Evolutionary conservation across 2,888 invertebrate species (phyloP).

Genomic region (Microctonus hyperodae): DNA sequence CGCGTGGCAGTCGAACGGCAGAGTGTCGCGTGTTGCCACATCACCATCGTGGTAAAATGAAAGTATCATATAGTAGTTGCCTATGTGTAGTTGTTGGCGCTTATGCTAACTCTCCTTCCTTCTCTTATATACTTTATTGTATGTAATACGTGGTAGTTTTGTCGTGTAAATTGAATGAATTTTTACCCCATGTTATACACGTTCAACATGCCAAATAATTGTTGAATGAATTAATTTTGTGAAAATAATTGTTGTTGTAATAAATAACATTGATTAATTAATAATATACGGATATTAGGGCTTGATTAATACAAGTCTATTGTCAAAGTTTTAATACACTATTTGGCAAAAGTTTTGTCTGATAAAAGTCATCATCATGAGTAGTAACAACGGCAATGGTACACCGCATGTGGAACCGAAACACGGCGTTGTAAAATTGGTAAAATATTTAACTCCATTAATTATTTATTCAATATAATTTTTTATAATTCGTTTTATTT

Average conservation of each 20-base stretch:
- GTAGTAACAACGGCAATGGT: conserved; percentile 44
- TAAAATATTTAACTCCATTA: conserved; percentile 52
- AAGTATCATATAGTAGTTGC: conserved; percentile 46
- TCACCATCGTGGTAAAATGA: conserved; percentile 57
- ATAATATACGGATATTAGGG: background rate
- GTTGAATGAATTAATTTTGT: conserved; percentile 41
- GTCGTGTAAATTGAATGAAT: conserved; percentile 39
- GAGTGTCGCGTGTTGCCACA: conserved; percentile 62
- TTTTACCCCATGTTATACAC: conserved; percentile 24
- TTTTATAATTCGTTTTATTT: conserved; percentile 21
- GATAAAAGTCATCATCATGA: conserved; percentile 34
- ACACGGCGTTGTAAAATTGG: conserved; percentile 71
- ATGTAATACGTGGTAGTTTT: conserved; percentile 48
- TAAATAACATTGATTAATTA: background rate
- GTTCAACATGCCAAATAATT: conserved; percentile 53
- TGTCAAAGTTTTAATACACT: conserved; percentile 11
- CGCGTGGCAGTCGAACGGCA: conserved; percentile 43
- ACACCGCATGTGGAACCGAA: conserved; percentile 63
- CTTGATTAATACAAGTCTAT: conserved; percentile 7
- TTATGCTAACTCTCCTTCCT: conserved; percentile 49
- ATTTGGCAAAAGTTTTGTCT: conserved; percentile 7
- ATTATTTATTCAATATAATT: conserved; percentile 13
- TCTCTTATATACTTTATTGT: too few relatives aligned
- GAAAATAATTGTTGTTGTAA: background rate
- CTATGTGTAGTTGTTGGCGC: conserved; percentile 54